Conservation (phyloP, 2,888 invertebrate species). For the Gortyna flavago region DNA sequence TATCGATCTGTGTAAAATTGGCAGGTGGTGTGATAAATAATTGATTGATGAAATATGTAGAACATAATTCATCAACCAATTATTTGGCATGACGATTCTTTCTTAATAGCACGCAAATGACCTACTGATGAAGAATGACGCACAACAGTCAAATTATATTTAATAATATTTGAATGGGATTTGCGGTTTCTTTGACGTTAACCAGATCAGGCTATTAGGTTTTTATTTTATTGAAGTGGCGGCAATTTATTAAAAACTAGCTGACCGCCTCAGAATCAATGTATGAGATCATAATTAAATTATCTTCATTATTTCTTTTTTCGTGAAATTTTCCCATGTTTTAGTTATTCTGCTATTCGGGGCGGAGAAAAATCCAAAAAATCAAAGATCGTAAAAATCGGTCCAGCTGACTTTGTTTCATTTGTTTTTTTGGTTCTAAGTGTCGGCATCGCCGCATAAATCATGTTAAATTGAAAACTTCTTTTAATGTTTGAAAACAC, state of each 20-base stretch:
- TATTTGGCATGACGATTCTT: constrained; percentile 9
- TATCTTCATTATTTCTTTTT: too few relatives aligned
- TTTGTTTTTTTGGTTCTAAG: background rate
- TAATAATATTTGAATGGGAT: background rate
- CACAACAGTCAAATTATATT: constrained; percentile 5
- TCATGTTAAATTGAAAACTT: background rate
- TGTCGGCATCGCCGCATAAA: background rate
- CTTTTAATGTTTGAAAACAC: background rate
- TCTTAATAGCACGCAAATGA: background rate
- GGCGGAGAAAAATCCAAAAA: background rate
- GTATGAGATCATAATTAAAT: too few relatives aligned
- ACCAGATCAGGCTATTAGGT: background rate
- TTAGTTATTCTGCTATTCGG: background rate
- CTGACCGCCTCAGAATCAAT: too few relatives aligned
- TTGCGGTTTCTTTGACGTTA: constrained; percentile 28
- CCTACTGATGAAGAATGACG: constrained; percentile 12
- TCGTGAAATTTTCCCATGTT: background rate
- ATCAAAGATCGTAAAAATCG: background rate
- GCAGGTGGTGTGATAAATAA: background rate
- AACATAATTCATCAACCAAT: background rate
- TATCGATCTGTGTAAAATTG: background rate
- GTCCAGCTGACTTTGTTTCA: too few relatives aligned
- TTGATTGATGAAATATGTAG: too few relatives aligned
- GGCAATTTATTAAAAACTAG: background rate
- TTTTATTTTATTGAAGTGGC: constrained; percentile 11